Conservation (phyloP, 2,113 vertebrate genomes). For the Collichthys lucidus region DNA sequence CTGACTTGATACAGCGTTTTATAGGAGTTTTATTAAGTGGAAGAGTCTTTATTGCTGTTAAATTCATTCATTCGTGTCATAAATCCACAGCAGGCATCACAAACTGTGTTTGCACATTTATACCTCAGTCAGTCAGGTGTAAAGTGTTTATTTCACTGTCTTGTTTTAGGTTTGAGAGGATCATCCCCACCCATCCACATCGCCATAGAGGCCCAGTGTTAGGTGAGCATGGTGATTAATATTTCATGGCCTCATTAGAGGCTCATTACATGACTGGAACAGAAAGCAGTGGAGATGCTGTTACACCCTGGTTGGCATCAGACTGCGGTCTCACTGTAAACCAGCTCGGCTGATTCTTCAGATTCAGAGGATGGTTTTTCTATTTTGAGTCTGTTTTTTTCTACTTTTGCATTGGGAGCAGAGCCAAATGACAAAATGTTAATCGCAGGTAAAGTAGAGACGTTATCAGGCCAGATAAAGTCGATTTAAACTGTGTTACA, state of each 20-base stretch:
- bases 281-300: conserved; percentile 67
- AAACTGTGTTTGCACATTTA: not conserved
- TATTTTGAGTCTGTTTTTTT: not conserved
- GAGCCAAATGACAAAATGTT: not conserved
- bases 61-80: not conserved
- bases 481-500: not conserved
- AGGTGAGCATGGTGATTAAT: conserved; percentile 73
- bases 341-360: not conserved
- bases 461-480: not conserved
- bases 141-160: conserved; percentile 16
- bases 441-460: not conserved
- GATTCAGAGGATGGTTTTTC: not conserved
- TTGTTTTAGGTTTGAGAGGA: conserved; percentile 22
- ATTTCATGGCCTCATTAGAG: conserved; percentile 82
- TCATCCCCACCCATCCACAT: no score
- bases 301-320: conserved; percentile 64
- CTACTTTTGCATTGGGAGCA: not conserved
- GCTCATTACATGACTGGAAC: conserved; percentile 80
- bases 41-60: not conserved
- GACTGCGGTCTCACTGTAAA: not conserved
- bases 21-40: no score
- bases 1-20: not conserved
- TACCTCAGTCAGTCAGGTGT: not conserved
- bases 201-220: conserved; percentile 12
- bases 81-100: not conserved